Percentiles rank a stretch among this genome's conserved stretches.
Evolutionary conservation across 2,888 invertebrate species (phyloP).

Genomic region (Villa cingulata): DNA sequence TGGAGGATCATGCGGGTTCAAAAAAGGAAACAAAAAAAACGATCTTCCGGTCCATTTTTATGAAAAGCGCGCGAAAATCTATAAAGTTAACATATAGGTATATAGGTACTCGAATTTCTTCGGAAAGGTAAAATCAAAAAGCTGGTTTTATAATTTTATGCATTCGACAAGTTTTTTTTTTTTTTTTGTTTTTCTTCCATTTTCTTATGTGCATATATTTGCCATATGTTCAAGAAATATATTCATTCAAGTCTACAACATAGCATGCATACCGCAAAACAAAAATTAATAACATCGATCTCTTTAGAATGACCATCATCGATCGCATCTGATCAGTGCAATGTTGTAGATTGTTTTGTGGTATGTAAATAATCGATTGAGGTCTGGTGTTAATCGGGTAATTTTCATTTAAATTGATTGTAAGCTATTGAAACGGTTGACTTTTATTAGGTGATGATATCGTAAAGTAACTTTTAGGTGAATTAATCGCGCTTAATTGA

Average conservation of each 20-base stretch:
- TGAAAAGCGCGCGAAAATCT: not conserved
- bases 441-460: conserved; percentile 9
- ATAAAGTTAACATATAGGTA: no score
- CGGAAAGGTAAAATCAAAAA: not conserved
- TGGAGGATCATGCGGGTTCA: no score
- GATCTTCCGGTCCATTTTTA: not conserved
- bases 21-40: not conserved
- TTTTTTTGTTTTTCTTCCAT: not conserved
- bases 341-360: not conserved
- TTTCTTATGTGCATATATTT: not conserved
- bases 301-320: not conserved
- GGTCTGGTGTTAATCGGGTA: conserved; percentile 12
- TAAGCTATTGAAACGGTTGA: conserved; percentile 3
- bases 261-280: not conserved
- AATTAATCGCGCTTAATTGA: conserved; percentile 10
- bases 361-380: conserved; percentile 17
- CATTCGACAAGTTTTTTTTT: no score
- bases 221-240: not conserved
- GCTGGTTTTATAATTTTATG: not conserved
- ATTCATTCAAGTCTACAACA: not conserved
- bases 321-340: not conserved
- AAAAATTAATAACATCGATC: conserved; percentile 5
- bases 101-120: not conserved
- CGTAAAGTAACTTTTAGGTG: conserved; percentile 4
- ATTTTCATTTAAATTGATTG: conserved; percentile 9